Evolutionary conservation across 2,113 vertebrate species (phyloP).

Genomic region (Callorhinus ursinus): DNA sequence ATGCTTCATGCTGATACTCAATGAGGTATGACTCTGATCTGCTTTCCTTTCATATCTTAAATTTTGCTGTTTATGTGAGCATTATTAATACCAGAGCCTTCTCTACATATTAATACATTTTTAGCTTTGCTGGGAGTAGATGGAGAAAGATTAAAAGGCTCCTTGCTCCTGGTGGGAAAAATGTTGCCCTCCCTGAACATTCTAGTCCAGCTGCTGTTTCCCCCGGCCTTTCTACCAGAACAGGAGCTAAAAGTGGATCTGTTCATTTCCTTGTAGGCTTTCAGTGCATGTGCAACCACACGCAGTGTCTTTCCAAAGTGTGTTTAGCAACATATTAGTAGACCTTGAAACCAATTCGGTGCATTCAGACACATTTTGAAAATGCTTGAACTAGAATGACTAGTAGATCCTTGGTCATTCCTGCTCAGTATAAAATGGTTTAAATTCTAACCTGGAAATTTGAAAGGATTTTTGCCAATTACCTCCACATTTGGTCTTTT

Average conservation of each 20-base stretch:
- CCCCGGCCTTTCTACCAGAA: not conserved
- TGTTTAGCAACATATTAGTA: not conserved
- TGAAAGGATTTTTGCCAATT: not conserved
- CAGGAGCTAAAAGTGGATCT: not conserved
- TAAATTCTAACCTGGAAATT: conserved; percentile 18
- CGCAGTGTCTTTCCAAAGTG: not conserved
- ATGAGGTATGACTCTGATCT: not conserved
- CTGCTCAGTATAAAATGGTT: not conserved
- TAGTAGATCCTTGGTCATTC: not conserved
- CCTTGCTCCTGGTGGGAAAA: not conserved
- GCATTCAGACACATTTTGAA: not conserved
- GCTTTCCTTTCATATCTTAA: not conserved
- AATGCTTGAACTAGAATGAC: not conserved
- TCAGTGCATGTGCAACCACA: not conserved
- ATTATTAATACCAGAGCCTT: not conserved
- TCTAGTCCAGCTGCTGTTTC: not conserved
- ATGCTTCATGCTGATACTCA: not conserved
- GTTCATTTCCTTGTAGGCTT: not conserved
- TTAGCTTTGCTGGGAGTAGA: not conserved
- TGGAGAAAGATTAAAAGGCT: not conserved
- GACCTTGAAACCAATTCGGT: not conserved
- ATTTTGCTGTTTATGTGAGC: not conserved
- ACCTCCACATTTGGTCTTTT: not conserved
- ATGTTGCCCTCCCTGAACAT: not conserved
- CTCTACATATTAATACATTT: not conserved